Base-by-base conservation (phyloP, 2,113 vertebrate genomes). In the Neoarius graeffei region DNA sequence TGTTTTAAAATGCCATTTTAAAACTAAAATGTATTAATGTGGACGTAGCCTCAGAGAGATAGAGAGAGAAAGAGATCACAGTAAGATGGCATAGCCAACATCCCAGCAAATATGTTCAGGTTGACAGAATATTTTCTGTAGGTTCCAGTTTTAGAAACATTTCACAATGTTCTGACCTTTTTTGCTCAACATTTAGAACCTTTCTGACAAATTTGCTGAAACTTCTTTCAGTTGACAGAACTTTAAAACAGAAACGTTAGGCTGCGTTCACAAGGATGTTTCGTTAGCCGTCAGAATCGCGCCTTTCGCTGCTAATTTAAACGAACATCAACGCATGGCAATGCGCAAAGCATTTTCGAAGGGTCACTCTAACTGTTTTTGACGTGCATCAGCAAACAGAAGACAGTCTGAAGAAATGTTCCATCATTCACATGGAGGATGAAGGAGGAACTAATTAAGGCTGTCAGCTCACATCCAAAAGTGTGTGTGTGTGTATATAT, bases 61-160 rank as follows among this genome's bases (percentile, higher is more conserved):
- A 20, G 50, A 52, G 42, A 76, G 73, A 25, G 50, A 52, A 25
- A 79, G 52, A 76, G 54, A 85, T 85, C 76, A 85, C 59, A 87
- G 86, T 62, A 62, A 27, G 15, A 56, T 80, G 66, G 30, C 57
- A 79, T 64, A 69, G 62, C 73, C 67, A 64, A 42, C 71, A 71
- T 56, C 50, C 10, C 73, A 48, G 42, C 42, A 48, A 50, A 11
- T 13, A 23, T 23, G 0, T 1, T 77, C 76, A 54, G 13, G 50
- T 30, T 80, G 42, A 42, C 54, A 57, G n/a, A 54, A 56, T 5
- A 56, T 56, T 81, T 27, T 59, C 52, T 30, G n/a, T 4, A 81
- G 2, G n/a, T 81, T 81, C n/a, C 13, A 27, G 15, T 14, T 54
- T 54, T 52, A 5, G 11, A 54, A 5, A 50, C 10, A 23, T 76